Evolutionary conservation across 2,888 invertebrate genomes (phyloP).

Genomic region (Pachydiplax longipennis): DNA sequence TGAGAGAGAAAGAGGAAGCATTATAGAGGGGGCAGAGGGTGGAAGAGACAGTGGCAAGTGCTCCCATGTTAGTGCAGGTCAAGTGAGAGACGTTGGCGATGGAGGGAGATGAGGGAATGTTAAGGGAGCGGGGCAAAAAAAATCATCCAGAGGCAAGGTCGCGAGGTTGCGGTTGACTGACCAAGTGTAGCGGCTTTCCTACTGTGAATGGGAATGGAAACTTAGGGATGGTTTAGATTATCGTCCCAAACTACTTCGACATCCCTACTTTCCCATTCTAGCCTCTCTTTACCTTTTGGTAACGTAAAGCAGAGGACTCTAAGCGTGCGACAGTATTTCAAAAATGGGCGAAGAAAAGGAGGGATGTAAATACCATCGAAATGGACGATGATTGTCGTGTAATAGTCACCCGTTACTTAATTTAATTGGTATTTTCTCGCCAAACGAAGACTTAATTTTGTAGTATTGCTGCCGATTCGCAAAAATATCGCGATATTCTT

Average conservation of each 20-base stretch:
- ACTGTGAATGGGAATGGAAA: background rate
- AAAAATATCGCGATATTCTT: no score
- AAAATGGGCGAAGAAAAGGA: no score
- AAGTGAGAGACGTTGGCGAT: background rate
- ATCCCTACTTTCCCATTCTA: background rate
- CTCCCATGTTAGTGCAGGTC: slow-evolving; percentile 22
- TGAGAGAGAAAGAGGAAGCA: background rate
- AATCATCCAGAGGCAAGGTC: slow-evolving; percentile 25
- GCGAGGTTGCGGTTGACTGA: slow-evolving; percentile 34
- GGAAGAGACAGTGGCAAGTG: background rate
- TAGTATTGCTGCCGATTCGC: no score
- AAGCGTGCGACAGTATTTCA: no score
- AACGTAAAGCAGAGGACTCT: no score
- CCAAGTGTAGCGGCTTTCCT: slow-evolving; percentile 15
- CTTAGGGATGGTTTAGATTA: background rate
- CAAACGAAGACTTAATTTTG: no score
- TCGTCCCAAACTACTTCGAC: background rate
- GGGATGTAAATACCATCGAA: no score
- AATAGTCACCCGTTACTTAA: no score
- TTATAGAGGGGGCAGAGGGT: background rate
- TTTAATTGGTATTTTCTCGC: no score
- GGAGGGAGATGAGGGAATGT: background rate
- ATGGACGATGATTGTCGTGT: no score
- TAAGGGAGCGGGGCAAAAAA: background rate
- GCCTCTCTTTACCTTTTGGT: background rate